Evolutionary conservation across 2,797 vertebrate genomes (phyloP), one percentile per base, ranked within the genome.

Genomic region (Microchirus variegatus): DNA sequence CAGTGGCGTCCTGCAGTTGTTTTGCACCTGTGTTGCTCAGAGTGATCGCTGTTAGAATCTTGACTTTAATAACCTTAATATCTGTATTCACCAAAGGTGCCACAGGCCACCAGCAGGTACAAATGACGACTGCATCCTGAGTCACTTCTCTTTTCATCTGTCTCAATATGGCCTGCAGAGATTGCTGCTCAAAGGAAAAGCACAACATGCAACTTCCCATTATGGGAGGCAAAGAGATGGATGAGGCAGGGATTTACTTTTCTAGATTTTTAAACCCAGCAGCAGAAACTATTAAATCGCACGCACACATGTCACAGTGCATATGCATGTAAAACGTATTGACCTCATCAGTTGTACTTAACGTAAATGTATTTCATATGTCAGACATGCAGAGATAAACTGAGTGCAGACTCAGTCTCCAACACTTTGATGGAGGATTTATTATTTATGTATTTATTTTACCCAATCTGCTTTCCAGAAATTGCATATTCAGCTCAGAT

Each of bases 141-240:
- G 65, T 77, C 51, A 43, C 31, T 31, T 66, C 22, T 63, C 59
- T 67, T 79, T 84, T 85, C 77, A 84, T 57, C 65, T 54, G 52
- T 75, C 66, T 81, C 87, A 84, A 70, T 81, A 46, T 87, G 80
- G 77, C 78, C 77, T 40, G 66, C 62, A 63, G 60, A 83, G 86
- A 89, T 88, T 86, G 69, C 67, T 3, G 35, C 60, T 78, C 77
- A 74, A 73, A 78, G 77, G 68, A 70, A 84, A 79, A 67, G 72
- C 73, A 57, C 63, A 68, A 60, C 59, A 72, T 43, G 67, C 81
- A 61, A 31, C 71, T 85, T 82, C 50, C 41, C 63, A 71, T 70
- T 70, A 67, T 62, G 38, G 31, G 8, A 45, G n/a, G 45, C 22
- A 58, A 77, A 69, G 53, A 55, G 38, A 56, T 63, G 73, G 46